Conservation (phyloP, 2,113 vertebrate genomes). For the Ceyx cyanopectus region DNA sequence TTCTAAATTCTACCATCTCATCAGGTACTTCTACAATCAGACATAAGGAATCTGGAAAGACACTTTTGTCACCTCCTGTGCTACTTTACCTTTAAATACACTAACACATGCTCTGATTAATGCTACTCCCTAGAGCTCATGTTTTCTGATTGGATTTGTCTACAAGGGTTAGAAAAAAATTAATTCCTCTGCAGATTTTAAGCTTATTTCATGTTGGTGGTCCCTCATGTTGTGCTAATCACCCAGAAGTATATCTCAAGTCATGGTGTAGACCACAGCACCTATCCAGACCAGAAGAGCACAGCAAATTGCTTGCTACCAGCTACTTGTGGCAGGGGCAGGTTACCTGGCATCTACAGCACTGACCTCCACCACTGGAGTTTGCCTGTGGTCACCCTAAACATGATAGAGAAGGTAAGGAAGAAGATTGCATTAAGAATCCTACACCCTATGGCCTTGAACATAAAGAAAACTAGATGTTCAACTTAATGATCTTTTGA, state of each 20-base stretch:
- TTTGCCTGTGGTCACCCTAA: neutral
- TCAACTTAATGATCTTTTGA: neutral
- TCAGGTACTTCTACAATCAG: neutral
- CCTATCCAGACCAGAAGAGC: neutral
- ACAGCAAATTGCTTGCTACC: neutral
- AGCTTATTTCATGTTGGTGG: neutral
- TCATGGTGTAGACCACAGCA: neutral
- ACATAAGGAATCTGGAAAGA: neutral
- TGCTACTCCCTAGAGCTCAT: neutral
- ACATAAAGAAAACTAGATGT: neutral
- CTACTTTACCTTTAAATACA: neutral
- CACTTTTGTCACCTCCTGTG: constrained; percentile 31
- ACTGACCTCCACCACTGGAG: accelerated
- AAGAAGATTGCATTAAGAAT: neutral
- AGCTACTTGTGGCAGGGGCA: neutral
- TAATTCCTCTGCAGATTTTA: neutral
- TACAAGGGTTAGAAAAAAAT: neutral
- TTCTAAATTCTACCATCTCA: too few relatives aligned
- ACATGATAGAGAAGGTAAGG: neutral
- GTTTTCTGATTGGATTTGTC: neutral
- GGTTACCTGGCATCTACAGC: neutral
- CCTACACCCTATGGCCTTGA: neutral
- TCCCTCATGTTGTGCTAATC: neutral
- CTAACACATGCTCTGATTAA: neutral
- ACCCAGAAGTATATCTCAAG: neutral